A percentile compares a stretch with the other conserved stretches of the same genome.
Conservation (phyloP, 2,888 invertebrate species). For the Metacarcinus magister region DNA sequence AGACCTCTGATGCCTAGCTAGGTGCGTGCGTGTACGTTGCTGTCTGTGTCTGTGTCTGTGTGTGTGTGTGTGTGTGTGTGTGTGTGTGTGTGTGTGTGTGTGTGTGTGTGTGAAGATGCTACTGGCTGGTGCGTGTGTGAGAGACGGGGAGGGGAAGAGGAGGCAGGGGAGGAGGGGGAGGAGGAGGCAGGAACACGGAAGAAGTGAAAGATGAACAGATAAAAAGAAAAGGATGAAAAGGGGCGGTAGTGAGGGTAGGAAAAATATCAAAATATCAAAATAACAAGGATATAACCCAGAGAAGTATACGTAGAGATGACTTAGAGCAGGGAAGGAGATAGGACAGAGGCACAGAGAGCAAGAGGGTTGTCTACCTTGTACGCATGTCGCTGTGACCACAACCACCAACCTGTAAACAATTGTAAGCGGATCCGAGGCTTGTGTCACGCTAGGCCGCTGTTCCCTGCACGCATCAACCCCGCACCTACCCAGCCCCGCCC, state of each 20-base stretch:
- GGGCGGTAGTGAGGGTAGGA: neutral
- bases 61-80: slow-evolving; percentile 41
- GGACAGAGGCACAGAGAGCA: neutral
- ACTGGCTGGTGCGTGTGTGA: neutral
- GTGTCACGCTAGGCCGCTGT: neutral
- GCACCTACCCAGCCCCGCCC: neutral
- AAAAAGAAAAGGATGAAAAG: neutral
- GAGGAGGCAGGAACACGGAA: neutral
- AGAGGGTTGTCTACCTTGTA: neutral
- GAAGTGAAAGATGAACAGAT: slow-evolving; percentile 26
- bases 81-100: slow-evolving; percentile 48
- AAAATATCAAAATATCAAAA: neutral
- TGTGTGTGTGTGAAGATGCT: slow-evolving; percentile 19
- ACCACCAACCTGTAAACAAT: slow-evolving; percentile 33
- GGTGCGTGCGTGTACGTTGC: neutral
- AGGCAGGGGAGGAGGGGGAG: neutral
- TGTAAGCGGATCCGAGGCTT: slow-evolving; percentile 12
- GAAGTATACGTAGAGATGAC: neutral
- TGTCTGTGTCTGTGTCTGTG: neutral
- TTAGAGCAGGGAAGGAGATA: neutral
- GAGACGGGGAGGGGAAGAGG: neutral
- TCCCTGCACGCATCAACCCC: neutral
- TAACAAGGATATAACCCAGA: neutral
- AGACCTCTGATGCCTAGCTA: neutral
- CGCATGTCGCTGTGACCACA: neutral